Conservation (phyloP, 2,888 invertebrate genomes). For the Siphonodentalium dalli region DNA sequence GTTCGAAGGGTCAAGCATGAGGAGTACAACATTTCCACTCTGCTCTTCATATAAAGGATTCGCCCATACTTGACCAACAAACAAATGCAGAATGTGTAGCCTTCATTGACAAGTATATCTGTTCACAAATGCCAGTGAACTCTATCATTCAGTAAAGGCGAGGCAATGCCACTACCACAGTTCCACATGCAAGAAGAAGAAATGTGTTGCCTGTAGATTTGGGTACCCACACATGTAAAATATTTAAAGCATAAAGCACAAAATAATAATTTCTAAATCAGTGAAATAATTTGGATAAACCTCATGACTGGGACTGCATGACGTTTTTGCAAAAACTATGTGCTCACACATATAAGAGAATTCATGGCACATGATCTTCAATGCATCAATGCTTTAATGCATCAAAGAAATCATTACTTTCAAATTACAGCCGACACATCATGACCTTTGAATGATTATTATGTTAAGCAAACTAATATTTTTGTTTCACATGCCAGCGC, state of each 20-base stretch:
- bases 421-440: no score
- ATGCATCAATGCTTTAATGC: no score
- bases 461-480: no score
- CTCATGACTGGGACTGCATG: no score
- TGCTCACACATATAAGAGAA: no score
- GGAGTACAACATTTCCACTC: constrained; percentile 28
- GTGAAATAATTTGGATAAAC: no score
- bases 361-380: no score
- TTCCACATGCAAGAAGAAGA: constrained; percentile 21
- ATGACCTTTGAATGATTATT: no score
- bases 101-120: constrained; percentile 16
- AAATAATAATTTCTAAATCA: no score
- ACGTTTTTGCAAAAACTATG: no score
- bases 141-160: constrained; percentile 10
- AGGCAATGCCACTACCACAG: constrained; percentile 22
- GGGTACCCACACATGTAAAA: constrained; percentile 12
- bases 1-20: constrained; percentile 28
- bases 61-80: constrained; percentile 23
- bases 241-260: not conserved
- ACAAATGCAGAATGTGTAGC: constrained; percentile 14
- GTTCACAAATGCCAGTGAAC: constrained; percentile 1
- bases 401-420: no score
- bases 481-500: no score
- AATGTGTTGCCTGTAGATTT: constrained; percentile 14
- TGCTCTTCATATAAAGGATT: constrained; percentile 22